Evolutionary conservation across 2,113 vertebrate genomes (phyloP), one percentile per base, ranked within the genome.

Genomic region (Agapornis roseicollis): DNA sequence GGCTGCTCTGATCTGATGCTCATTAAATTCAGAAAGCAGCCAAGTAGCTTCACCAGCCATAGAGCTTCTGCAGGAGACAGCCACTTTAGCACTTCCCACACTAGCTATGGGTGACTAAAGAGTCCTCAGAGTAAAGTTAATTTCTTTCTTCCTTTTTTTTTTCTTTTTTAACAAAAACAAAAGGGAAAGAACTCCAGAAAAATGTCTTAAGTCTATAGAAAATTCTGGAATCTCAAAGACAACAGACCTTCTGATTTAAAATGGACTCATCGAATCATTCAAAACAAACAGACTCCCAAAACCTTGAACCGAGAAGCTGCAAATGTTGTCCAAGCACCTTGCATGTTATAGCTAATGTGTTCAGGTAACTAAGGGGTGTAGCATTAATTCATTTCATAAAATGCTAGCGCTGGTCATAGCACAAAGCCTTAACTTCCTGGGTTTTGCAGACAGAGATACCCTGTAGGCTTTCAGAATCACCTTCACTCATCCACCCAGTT

Each of bases 1-100:
- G 85, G 52, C 85, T 86, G 44, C 46, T 66, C 61, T 22, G 14
- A 52, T 61, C 46, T 83, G 84, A 74, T 84, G 79, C 60, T 93
- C 80, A 90, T 71, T 76, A 80, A 86, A 90, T 88, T 90, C 92
- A 95, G 70, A 83, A 73, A 84, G 81, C 83, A 79, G 93, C 73
- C 94, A 93, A 93, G 69, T 79, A 90, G 70, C 82, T 88, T 85
- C 60, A 96, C 53, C 72, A 94, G 83, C 90, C 88, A 71, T 7
- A 41, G 42, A n/a, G 18, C 61, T 91, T 79, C 80, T 79, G 64
- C 37, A 92, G 56, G 61, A 90, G 85, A 91, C 74, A 92, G 85
- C 69, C 85, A 82, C 88, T 93, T 90, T 65, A 93, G 70, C 76
- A 88, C 89, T 84, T 95, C 92, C 94, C 79, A 94, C 69, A 90